Percentiles rank a stretch among this genome's conserved stretches.
Evolutionary conservation across 2,797 vertebrate genomes (phyloP).

Genomic region (Crocidura indochinensis): DNA sequence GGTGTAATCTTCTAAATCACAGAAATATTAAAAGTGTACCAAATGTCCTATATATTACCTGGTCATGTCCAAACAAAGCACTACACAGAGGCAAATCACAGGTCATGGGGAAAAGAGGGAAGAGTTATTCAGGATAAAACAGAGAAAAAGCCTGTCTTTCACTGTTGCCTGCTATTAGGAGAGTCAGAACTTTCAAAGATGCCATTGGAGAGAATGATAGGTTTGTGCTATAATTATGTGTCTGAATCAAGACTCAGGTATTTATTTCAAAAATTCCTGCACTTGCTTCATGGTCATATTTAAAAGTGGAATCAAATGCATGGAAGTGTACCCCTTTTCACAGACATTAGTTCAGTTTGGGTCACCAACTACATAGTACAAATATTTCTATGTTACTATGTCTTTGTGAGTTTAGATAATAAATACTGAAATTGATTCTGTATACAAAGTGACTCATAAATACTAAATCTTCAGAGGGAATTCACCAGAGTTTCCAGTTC

Average conservation of each 20-base stretch:
- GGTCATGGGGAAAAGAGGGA: not conserved
- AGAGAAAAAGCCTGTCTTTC: not conserved
- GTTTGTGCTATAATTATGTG: not conserved
- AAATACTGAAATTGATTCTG: not conserved
- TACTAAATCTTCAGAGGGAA: slow-evolving; percentile 43
- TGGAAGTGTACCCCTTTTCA: slow-evolving; percentile 7
- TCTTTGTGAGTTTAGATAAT: not conserved
- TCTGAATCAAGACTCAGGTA: not conserved
- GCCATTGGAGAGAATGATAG: not conserved
- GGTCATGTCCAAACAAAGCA: not conserved
- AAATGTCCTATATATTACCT: not conserved
- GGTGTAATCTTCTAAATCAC: not conserved
- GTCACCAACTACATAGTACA: slow-evolving; percentile 40
- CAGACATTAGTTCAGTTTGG: not conserved
- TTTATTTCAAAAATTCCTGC: slow-evolving; percentile 38
- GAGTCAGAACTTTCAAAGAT: not conserved
- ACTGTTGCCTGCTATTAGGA: not conserved
- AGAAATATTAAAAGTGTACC: not conserved
- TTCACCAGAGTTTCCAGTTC: slow-evolving; percentile 48
- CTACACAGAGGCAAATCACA: not conserved
- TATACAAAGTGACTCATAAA: slow-evolving; percentile 50
- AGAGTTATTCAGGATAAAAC: not conserved
- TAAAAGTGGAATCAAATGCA: not conserved
- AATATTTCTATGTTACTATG: not conserved
- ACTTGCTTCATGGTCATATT: slow-evolving; percentile 24